Percentiles rank a stretch among this genome's conserved stretches.
phyloP scores from a whole-genome alignment of 2,888 invertebrate genomes.

The Halictus ligatus region DNA sequence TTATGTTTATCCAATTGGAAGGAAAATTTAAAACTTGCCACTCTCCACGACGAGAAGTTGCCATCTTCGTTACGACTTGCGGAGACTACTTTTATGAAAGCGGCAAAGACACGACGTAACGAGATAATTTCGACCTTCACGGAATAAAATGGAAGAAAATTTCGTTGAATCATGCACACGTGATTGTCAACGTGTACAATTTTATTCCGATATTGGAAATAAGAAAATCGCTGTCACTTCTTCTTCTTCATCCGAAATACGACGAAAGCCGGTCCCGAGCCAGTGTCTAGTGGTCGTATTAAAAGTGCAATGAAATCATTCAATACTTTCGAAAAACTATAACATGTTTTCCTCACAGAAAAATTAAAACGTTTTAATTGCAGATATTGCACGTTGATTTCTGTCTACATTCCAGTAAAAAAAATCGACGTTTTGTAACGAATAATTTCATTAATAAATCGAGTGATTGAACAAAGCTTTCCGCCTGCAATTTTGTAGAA shows the following conservation, averaged over 20 bases:
- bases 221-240: no score
- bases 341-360: neutral
- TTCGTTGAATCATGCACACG: neutral
- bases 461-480: neutral
- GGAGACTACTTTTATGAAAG: slow-evolving; percentile 38
- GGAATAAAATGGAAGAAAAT: neutral
- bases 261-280: no score
- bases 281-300: neutral
- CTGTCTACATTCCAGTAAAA: neutral
- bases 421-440: neutral
- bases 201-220: no score
- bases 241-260: no score
- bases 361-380: neutral
- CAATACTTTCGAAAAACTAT: neutral
- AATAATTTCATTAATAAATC: neutral
- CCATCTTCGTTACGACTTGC: slow-evolving; percentile 50
- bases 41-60: slow-evolving; percentile 63
- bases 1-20: slow-evolving; percentile 70
- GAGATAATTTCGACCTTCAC: slow-evolving; percentile 23
- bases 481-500: neutral
- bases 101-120: slow-evolving; percentile 39
- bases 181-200: no score
- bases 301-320: neutral
- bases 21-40: slow-evolving; percentile 73
- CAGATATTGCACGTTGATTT: neutral